phyloP scores from a whole-genome alignment of 2,888 invertebrate species.

The Cenopis cana region DNA sequence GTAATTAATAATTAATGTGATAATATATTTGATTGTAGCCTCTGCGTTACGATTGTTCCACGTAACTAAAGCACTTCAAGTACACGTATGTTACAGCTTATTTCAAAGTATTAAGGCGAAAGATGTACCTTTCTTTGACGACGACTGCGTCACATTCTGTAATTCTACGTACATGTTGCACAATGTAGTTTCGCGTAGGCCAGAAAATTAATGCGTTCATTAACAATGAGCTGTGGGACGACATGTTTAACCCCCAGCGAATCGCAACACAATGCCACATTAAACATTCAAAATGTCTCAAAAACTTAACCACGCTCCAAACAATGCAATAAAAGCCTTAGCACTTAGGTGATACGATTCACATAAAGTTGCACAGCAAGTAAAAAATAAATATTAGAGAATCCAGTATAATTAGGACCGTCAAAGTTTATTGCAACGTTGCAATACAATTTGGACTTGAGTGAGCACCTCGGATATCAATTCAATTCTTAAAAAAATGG shows the following conservation, averaged over 20 bases:
- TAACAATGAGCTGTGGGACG: conserved; percentile 39
- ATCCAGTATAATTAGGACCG: conserved; percentile 31
- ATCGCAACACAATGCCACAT: conserved; percentile 30
- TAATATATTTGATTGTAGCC: too few relatives aligned
- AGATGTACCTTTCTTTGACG: background rate
- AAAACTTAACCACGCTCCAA: background rate
- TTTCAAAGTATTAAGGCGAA: background rate
- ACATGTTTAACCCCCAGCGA: conserved; percentile 30
- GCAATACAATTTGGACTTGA: conserved; percentile 19
- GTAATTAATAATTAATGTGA: too few relatives aligned
- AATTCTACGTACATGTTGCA: conserved; percentile 10
- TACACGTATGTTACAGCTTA: background rate
- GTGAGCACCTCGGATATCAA: background rate
- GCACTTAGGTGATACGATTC: conserved; percentile 4
- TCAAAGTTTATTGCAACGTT: conserved; percentile 36
- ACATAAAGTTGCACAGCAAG: conserved; percentile 20
- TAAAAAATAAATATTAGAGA: conserved; percentile 36
- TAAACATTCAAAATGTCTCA: conserved; percentile 33
- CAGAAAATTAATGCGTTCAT: conserved; percentile 27
- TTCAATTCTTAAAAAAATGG: too few relatives aligned
- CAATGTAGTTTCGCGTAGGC: conserved; percentile 35
- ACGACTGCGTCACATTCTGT: background rate
- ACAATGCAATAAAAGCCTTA: conserved; percentile 6
- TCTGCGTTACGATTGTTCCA: too few relatives aligned
- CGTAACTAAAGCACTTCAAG: background rate